A percentile compares a stretch with the other conserved stretches of the same genome.
Evolutionary conservation across 2,888 invertebrate genomes (phyloP).

Genomic region (Lysandra coridon): DNA sequence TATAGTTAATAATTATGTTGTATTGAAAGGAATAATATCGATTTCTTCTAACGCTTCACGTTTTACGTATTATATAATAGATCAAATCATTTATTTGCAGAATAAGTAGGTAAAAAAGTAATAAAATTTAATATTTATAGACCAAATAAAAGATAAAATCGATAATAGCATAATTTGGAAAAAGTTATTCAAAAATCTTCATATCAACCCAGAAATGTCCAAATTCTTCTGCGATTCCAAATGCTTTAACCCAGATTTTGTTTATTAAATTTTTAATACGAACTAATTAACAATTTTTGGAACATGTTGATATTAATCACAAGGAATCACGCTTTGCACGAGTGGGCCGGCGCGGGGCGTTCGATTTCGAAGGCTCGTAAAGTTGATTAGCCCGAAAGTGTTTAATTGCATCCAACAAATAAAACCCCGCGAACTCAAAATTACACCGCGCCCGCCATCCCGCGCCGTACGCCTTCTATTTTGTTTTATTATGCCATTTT

Average conservation of each 20-base stretch:
- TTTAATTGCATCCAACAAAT: slow-evolving; percentile 60
- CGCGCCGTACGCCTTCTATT: not conserved
- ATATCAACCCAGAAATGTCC: too few species aligned
- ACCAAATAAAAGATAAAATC: too few species aligned
- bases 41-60: not conserved
- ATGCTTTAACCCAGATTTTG: not conserved
- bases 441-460: slow-evolving; percentile 21
- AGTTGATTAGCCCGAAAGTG: slow-evolving; percentile 66
- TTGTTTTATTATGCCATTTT: slow-evolving; percentile 15
- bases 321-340: slow-evolving; percentile 54
- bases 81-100: too few species aligned
- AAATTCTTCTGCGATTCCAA: not conserved
- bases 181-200: too few species aligned
- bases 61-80: too few species aligned
- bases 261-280: not conserved
- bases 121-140: too few species aligned
- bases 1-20: too few species aligned
- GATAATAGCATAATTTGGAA: too few species aligned
- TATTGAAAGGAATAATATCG: not conserved
- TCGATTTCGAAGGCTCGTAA: slow-evolving; percentile 52
- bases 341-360: slow-evolving; percentile 46
- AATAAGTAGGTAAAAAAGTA: too few species aligned
- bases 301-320: slow-evolving; percentile 55
- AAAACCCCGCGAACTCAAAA: slow-evolving; percentile 36
- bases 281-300: not conserved